Base-by-base conservation (phyloP, 2,797 vertebrate genomes). In the Enteromius thamalakanensis region DNA sequence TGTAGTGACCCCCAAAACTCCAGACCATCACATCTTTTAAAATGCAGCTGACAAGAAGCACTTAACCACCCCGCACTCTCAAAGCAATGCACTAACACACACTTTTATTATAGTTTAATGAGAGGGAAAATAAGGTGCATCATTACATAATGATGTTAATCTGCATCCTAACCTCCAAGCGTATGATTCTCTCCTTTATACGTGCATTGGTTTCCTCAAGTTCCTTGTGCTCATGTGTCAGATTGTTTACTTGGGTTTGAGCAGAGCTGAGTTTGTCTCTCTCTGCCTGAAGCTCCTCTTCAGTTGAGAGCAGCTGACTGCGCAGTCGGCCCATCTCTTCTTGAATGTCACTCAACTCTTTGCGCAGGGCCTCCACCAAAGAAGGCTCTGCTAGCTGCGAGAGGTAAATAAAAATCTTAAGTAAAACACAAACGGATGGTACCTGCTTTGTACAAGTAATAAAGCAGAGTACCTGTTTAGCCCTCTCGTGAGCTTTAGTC, bases 171-270 rank as follows among this genome's bases (percentile, higher is more conserved):
- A 98, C 97, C 96, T 99, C 97, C 75, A 98, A 89, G 21, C 95
- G 95, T 75, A 92, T 89, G 23, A 97, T 86, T 87, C 94, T 97
- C 69, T 98, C 97, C 87, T 91, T 95, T 49, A 98, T 95, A 15
- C 96, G 94, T 0, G 89, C 77, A 90, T 94, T 95, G 6, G 90
- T 88, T 40, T 92, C 92, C 62, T 96, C 92, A 88, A 96, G 94
- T 26, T 94, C 93, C 85, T 86, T 87, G 77, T 90, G 86, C 9
- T 87, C 45, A 11, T 93, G 92, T 75, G 89, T 81, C 40, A 93
- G 88, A 0, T 84, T 88, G 71, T 88, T 89, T 0, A 93, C 45
- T 10, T 94, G 92, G 19, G 83, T 55, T 87, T 94, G 92, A 32
- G 89, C 64, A 80, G 85, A 89, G 67, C 40, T 84, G 51, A 94